These are phyloP conservation scores for Indicator maculatus DNA, from an alignment of 2,113 vertebrate species.

Conservation along the genomic window DNA sequence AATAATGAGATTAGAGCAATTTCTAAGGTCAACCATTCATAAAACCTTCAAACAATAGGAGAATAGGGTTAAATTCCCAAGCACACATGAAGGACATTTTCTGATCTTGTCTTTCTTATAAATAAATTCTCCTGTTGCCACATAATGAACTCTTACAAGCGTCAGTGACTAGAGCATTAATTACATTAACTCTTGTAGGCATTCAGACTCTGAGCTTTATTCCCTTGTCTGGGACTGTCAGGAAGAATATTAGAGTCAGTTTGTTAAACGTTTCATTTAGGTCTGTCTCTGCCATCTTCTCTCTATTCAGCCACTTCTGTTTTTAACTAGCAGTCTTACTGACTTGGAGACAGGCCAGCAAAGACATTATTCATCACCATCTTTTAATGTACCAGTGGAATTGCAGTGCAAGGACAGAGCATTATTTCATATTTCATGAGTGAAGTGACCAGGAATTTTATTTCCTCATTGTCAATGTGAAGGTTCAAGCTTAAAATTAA, in stretches of 20 bases:
- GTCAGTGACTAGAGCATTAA: background rate
- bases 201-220: slow-evolving; percentile 20
- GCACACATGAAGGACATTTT: background rate
- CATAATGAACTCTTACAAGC: slow-evolving; percentile 11
- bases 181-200: background rate
- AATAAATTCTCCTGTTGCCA: slow-evolving; percentile 15
- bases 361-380: background rate
- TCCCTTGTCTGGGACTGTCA: slow-evolving; percentile 3
- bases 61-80: background rate
- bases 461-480: background rate
- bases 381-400: background rate
- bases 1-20: background rate
- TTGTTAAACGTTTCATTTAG: background rate
- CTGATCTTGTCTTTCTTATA: background rate
- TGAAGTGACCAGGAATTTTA: background rate
- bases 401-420: background rate
- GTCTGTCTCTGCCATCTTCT: background rate
- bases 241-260: background rate
- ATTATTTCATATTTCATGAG: background rate
- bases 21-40: background rate
- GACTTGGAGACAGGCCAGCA: background rate
- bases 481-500: background rate
- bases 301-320: background rate
- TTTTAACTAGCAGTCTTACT: background rate
- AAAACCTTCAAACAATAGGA: background rate